Conservation (phyloP, 2,888 invertebrate species). For the Hetaerina titia region DNA sequence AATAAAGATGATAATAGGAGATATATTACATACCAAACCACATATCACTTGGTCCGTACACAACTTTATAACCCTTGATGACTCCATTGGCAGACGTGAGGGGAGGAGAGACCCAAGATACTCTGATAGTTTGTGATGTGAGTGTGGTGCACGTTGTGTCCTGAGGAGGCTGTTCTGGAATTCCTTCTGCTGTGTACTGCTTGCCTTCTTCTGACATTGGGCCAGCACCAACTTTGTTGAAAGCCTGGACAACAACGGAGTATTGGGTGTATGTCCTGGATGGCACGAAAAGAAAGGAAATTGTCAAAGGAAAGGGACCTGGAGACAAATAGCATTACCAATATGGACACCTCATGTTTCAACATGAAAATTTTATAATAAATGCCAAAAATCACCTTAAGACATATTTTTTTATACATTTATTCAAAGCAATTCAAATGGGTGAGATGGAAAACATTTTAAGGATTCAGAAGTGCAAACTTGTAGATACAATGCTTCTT, state of each 20-base stretch:
- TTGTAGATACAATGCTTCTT: too few species aligned
- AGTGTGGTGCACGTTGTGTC: slow-evolving; percentile 95
- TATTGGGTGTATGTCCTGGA: slow-evolving; percentile 94
- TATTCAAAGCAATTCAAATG: too few species aligned
- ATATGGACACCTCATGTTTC: too few species aligned
- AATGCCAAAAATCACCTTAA: too few species aligned
- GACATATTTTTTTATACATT: too few species aligned
- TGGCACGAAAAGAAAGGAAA: slow-evolving; percentile 70
- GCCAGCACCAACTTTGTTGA: slow-evolving; percentile 95
- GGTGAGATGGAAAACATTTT: too few species aligned
- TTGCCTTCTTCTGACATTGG: slow-evolving; percentile 93
- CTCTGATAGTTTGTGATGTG: slow-evolving; percentile 95
- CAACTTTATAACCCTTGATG: slow-evolving; percentile 96
- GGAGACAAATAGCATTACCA: neutral
- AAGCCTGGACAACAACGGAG: slow-evolving; percentile 96
- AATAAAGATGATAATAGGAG: neutral
- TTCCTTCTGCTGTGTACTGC: slow-evolving; percentile 96
- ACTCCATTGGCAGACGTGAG: slow-evolving; percentile 95
- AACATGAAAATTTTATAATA: too few species aligned
- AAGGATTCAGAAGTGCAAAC: too few species aligned
- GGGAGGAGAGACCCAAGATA: slow-evolving; percentile 96
- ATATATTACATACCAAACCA: slow-evolving; percentile 89
- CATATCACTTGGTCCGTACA: slow-evolving; percentile 93
- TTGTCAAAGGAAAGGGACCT: neutral
- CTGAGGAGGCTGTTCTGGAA: slow-evolving; percentile 94